Conservation (phyloP, 2,797 vertebrate species). For the Malurus splendens region DNA sequence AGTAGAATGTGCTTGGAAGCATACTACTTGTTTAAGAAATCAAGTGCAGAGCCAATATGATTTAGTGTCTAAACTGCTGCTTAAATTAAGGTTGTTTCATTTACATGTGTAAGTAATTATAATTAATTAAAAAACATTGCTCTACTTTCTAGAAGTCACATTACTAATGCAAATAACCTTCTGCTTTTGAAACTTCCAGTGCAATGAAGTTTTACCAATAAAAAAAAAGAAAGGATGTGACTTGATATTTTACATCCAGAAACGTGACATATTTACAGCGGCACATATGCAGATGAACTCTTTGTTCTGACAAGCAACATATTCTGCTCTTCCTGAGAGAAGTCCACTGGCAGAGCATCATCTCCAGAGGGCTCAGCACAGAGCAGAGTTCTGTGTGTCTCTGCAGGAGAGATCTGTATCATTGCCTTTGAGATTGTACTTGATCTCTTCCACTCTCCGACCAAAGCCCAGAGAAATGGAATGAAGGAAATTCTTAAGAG, state of each 20-base stretch:
- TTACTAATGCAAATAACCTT: slow-evolving; percentile 42
- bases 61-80: background rate
- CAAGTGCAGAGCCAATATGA: background rate
- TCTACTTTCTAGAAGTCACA: slow-evolving; percentile 31
- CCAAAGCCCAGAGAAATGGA: background rate
- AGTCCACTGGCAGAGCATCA: fast-evolving
- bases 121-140: slow-evolving; percentile 45
- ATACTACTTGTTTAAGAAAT: slow-evolving; percentile 10
- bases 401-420: background rate
- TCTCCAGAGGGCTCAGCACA: background rate
- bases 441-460: background rate
- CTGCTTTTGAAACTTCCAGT: slow-evolving; percentile 1
- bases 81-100: slow-evolving; percentile 42
- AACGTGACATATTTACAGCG: background rate
- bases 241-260: slow-evolving; percentile 4
- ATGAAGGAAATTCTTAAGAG: background rate
- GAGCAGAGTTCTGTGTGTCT: background rate
- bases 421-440: background rate
- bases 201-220: slow-evolving; percentile 5
- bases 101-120: slow-evolving; percentile 41
- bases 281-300: background rate
- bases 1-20: background rate
- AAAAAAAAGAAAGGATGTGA: background rate
- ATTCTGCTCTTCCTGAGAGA: background rate
- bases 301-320: background rate